Base-by-base conservation (phyloP, 2,888 invertebrate species). In the Epistrophe grossulariae region DNA sequence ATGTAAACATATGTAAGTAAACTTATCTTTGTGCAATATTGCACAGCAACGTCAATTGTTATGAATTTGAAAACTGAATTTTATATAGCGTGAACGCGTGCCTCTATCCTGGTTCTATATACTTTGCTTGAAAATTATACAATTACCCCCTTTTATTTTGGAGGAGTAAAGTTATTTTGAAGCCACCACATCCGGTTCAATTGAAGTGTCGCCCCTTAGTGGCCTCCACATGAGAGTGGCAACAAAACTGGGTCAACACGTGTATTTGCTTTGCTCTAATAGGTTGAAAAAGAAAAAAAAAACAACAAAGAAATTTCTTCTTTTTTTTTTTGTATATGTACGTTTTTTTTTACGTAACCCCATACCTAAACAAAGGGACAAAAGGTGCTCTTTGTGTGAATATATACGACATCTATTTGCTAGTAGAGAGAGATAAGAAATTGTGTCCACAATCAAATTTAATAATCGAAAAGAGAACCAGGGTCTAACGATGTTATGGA, bases 381-480 rank as follows among this genome's bases (percentile, higher is more conserved):
- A 80, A 80, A 68, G 73, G 48, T 57, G 59, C 35, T 59, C 73
- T 50, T 80, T 80, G 73, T 80, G 35, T 48, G 31, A 72, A 40
- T 59, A 35, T 15, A 35, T 15, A 64, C 31, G 73, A 73, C 66
- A 80, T 73, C 79, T 80, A 73, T 80, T 80, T 73, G 79, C 66
- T 66, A 38, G 11, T 31, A 68, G 72, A 73, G 66, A 68, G 72
- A 73, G 66, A 73, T 68, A 68, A 17, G 57, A 71, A 68, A 52
- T 66, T 59, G 73, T 40, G 79, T 59, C n/a, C 66, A 48, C 79
- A 73, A 73, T 73, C 73, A 80, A 72, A 79, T 66, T 64, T 79
- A 55, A 72, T 62, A 79, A 72, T 59, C 79, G 73, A 79, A 57
- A 68, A 50, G 50, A 50, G 48, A 68, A 66, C 66, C 35, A 48